Percentiles rank a stretch among this genome's conserved stretches.
These are phyloP conservation scores for Drosophila nasuta DNA, from an alignment of 1,140 invertebrate genomes.

Conservation along the genomic window DNA sequence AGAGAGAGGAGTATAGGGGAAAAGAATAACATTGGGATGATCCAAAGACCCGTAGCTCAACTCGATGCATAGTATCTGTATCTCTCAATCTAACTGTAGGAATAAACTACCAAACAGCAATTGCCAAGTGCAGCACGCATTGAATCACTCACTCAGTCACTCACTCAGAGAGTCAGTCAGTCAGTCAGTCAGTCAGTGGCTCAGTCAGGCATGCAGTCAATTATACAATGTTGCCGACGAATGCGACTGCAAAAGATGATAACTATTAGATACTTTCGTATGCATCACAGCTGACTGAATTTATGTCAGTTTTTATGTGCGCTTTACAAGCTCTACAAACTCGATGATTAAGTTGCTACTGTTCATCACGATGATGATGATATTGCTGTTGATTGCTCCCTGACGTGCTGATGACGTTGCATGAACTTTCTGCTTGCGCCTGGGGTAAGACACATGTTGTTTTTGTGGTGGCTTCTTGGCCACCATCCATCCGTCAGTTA, in stretches of 20 bases:
- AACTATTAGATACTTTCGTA: constrained; percentile 78
- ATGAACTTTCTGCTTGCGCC: constrained; percentile 50
- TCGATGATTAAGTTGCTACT: constrained; percentile 18
- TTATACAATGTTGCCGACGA: constrained; percentile 71
- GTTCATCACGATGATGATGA: constrained; percentile 9
- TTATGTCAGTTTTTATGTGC: constrained; percentile 74
- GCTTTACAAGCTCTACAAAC: constrained; percentile 36
- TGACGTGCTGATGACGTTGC: constrained; percentile 67
- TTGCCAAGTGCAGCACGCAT: constrained; percentile 70
- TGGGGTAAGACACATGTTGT: constrained; percentile 49
- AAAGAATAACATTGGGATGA: constrained; percentile 7
- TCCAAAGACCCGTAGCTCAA: constrained; percentile 34
- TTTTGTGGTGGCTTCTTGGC: constrained; percentile 52
- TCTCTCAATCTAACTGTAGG: constrained; percentile 24
- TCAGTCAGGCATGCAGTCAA: constrained; percentile 66
- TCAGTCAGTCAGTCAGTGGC: constrained; percentile 32
- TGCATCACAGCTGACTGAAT: constrained; percentile 78
- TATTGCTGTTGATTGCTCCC: constrained; percentile 33
- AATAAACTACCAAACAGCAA: constrained; percentile 27
- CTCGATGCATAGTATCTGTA: constrained; percentile 30
- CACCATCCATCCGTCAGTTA: constrained; percentile 31
- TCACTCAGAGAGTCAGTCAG: constrained; percentile 28
- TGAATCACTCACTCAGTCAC: constrained; percentile 52
- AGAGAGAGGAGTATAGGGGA: neutral
- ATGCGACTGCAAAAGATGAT: constrained; percentile 54